These are phyloP conservation scores for Drosophila mayri DNA, from an alignment of 1,140 invertebrate genomes.

Conservation along the genomic window DNA sequence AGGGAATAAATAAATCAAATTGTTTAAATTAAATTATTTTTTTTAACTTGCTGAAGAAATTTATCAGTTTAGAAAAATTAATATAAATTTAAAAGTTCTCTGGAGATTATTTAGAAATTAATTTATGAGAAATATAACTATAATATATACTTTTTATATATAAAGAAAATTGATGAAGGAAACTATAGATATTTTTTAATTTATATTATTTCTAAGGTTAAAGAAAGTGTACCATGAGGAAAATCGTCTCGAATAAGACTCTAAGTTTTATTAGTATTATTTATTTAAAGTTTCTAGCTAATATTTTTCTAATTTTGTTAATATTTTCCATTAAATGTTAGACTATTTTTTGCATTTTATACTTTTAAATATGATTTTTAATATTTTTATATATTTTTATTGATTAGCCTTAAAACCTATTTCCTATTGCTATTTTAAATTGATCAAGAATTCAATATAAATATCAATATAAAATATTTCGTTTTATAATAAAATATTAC, in stretches of 20 bases:
- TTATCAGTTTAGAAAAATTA: background rate
- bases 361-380: too few relatives aligned
- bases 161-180: background rate
- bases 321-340: background rate
- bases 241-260: rapidly evolving
- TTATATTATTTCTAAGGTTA: background rate
- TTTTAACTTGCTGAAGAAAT: too few relatives aligned
- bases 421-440: too few relatives aligned
- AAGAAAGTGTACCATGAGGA: background rate
- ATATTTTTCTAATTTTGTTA: background rate
- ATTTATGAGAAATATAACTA: background rate
- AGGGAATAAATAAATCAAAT: background rate
- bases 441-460: too few relatives aligned
- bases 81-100: background rate
- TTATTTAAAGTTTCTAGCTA: background rate
- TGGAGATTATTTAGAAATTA: background rate
- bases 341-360: background rate
- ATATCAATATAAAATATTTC: too few relatives aligned
- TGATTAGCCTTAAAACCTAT: too few relatives aligned
- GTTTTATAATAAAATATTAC: background rate
- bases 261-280: background rate
- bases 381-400: too few relatives aligned
- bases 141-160: background rate
- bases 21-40: background rate
- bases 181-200: too few relatives aligned